Evolutionary conservation across 2,113 vertebrate genomes (phyloP).

Genomic region (Leptobrachium leishanense): DNA sequence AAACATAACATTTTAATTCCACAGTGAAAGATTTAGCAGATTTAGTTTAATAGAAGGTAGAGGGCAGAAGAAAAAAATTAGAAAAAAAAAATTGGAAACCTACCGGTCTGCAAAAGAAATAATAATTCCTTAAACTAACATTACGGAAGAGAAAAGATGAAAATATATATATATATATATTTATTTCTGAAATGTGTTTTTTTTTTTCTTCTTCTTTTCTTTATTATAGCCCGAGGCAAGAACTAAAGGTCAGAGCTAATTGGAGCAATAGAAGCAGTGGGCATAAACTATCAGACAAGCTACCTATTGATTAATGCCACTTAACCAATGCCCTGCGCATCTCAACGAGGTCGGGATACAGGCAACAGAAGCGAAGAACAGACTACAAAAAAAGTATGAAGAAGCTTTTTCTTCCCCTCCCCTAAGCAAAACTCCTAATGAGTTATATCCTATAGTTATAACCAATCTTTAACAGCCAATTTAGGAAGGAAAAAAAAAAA

Average conservation of each 20-base stretch:
- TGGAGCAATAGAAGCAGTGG: slow-evolving; percentile 53
- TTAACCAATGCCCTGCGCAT: slow-evolving; percentile 48
- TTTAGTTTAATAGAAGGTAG: slow-evolving; percentile 47
- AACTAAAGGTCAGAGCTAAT: slow-evolving; percentile 64
- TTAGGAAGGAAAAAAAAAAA: slow-evolving; percentile 15
- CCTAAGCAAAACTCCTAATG: slow-evolving; percentile 31
- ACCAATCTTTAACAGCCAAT: slow-evolving; percentile 25
- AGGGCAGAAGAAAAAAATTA: slow-evolving; percentile 23
- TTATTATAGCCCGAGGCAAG: slow-evolving; percentile 56
- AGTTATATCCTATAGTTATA: slow-evolving; percentile 12
- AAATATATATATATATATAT: background rate
- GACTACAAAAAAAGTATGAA: background rate
- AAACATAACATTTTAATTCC: slow-evolving; percentile 55
- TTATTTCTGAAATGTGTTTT: too few relatives aligned
- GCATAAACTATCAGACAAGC: slow-evolving; percentile 48
- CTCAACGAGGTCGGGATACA: slow-evolving; percentile 36
- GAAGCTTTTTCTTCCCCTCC: slow-evolving; percentile 6
- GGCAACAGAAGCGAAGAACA: slow-evolving; percentile 20
- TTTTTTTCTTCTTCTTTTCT: slow-evolving; percentile 51
- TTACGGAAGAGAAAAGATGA: slow-evolving; percentile 48
- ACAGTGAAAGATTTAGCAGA: slow-evolving; percentile 48
- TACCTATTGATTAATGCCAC: slow-evolving; percentile 51
- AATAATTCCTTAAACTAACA: slow-evolving; percentile 58
- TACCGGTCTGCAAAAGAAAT: slow-evolving; percentile 53
- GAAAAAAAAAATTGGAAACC: slow-evolving; percentile 7